Percentiles rank a stretch among this genome's conserved stretches.
Evolutionary conservation across 2,113 vertebrate species (phyloP).

Genomic region (Myiozetetes cayanensis): DNA sequence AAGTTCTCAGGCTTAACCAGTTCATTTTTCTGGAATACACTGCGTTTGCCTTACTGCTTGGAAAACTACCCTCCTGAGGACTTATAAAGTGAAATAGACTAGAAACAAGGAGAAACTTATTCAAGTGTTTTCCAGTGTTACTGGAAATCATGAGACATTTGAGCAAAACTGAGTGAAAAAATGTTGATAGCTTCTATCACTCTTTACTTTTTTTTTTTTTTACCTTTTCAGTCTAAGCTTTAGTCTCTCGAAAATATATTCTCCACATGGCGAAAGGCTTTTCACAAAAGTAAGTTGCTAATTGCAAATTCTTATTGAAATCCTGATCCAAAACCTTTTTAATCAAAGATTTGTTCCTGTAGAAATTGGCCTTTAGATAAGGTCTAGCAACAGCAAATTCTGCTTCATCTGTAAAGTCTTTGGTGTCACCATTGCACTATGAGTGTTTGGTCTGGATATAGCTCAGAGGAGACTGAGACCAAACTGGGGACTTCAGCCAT

Average conservation of each 20-base stretch:
- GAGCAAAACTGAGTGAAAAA: not conserved
- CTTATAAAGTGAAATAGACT: not conserved
- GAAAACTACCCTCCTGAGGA: not conserved
- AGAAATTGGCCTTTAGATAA: not conserved
- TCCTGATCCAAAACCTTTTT: not conserved
- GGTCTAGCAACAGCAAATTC: not conserved
- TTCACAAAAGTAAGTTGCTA: not conserved
- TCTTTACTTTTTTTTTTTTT: not conserved
- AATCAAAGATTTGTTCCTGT: not conserved
- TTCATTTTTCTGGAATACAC: not conserved
- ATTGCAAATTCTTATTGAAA: not conserved
- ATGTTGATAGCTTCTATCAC: not conserved
- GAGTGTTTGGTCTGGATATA: not conserved
- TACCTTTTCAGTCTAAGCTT: not conserved
- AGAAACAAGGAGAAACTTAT: not conserved
- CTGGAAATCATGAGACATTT: not conserved
- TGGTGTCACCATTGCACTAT: not conserved
- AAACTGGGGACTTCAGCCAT: not conserved
- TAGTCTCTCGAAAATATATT: not conserved
- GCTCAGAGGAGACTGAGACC: not conserved
- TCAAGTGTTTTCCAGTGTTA: not conserved
- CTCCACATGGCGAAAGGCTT: rapidly evolving
- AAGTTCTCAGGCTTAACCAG: not conserved
- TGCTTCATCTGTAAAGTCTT: not conserved
- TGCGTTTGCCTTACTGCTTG: not conserved